Percentiles rank a stretch among this genome's conserved stretches.
phyloP scores from a whole-genome alignment of 1,140 invertebrate genomes.

The Drosophila jambulina region DNA sequence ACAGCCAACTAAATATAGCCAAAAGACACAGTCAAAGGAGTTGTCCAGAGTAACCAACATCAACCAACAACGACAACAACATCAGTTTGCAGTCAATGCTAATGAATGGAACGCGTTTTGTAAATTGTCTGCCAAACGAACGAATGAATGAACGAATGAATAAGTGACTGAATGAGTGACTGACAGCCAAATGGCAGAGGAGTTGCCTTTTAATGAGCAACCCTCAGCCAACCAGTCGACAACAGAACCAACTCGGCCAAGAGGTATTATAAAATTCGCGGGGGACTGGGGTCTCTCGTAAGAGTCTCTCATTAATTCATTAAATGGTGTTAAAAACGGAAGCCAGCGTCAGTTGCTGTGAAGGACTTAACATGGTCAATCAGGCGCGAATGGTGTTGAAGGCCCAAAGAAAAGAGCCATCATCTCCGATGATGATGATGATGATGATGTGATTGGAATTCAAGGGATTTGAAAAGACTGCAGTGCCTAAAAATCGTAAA shows the following conservation, averaged over 20 bases:
- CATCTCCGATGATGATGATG: conserved; percentile 1
- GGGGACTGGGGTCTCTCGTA: conserved; percentile 6
- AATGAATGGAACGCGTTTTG: conserved; percentile 79
- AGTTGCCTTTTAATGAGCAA: conserved; percentile 66
- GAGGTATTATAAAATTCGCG: conserved; percentile 30
- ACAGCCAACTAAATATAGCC: conserved; percentile 50
- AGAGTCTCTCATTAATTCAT: conserved; percentile 65
- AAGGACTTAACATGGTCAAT: conserved; percentile 49
- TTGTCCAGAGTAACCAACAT: conserved; percentile 29
- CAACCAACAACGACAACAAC: conserved; percentile 26
- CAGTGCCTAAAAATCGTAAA: background rate
- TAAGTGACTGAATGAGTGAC: conserved; percentile 70
- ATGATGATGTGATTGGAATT: conserved; percentile 1
- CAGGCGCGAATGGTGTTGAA: conserved; percentile 12
- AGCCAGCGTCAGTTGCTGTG: conserved; percentile 47
- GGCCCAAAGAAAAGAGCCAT: conserved; percentile 5
- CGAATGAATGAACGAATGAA: conserved; percentile 66
- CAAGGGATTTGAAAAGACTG: background rate
- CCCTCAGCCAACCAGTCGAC: conserved; percentile 15
- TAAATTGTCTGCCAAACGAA: conserved; percentile 71
- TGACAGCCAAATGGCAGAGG: conserved; percentile 76
- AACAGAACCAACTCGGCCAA: conserved; percentile 10
- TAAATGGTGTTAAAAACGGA: conserved; percentile 65
- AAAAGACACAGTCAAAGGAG: conserved; percentile 37
- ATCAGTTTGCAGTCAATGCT: conserved; percentile 58